Percentiles rank a stretch among this genome's conserved stretches.
phyloP scores from a whole-genome alignment of 2,113 vertebrate species.

The Beaufortia kweichowensis region DNA sequence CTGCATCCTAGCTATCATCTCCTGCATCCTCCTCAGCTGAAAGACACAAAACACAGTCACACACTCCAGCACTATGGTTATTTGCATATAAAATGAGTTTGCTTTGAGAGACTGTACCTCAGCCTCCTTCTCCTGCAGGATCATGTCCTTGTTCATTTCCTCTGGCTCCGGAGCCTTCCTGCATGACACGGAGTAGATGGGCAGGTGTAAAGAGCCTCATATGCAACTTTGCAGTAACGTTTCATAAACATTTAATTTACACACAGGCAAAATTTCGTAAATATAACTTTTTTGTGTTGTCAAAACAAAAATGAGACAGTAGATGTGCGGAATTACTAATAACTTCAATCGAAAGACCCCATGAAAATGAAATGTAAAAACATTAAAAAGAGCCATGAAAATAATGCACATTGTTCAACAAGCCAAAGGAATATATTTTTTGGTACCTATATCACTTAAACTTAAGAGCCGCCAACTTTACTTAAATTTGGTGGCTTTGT shows the following conservation, averaged over 20 bases:
- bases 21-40: conserved; percentile 96
- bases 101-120: conserved; percentile 77
- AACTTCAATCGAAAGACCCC: background rate
- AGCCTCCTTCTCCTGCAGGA: conserved; percentile 96
- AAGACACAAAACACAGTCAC: conserved; percentile 18
- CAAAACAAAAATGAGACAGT: background rate
- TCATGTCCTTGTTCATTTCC: conserved; percentile 96
- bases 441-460: too few species aligned
- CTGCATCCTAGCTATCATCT: conserved; percentile 98
- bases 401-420: too few species aligned
- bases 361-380: too few species aligned
- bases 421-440: too few species aligned
- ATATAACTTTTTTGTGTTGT: background rate
- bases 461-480: too few species aligned
- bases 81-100: background rate
- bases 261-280: too few species aligned
- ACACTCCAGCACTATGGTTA: background rate
- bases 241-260: background rate
- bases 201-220: conserved; percentile 17
- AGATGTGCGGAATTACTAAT: background rate
- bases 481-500: too few species aligned
- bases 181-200: background rate
- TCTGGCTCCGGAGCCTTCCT: conserved; percentile 90
- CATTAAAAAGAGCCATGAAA: too few species aligned
- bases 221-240: background rate